These are phyloP conservation scores for Hippocampus comes DNA, from an alignment of 2,113 vertebrate species.

Conservation along the genomic window DNA sequence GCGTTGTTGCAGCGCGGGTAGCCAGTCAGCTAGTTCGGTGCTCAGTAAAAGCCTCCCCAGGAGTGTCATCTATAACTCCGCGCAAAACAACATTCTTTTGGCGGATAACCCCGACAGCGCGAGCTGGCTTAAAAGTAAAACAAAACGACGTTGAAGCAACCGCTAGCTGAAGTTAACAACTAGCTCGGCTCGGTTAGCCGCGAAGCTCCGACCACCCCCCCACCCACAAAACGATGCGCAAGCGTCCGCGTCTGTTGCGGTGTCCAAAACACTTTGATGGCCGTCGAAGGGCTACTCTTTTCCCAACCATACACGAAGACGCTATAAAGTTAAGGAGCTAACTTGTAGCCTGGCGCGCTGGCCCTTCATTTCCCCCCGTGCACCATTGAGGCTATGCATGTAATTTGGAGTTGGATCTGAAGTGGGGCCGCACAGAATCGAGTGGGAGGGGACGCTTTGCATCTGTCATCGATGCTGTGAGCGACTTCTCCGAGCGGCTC, in stretches of 20 bases:
- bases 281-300: slow-evolving; percentile 7
- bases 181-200: slow-evolving; percentile 42
- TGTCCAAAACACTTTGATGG: slow-evolving; percentile 34
- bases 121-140: neutral
- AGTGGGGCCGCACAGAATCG: slow-evolving; percentile 53
- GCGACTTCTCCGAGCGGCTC: neutral
- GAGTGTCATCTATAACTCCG: slow-evolving; percentile 60
- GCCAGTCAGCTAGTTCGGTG: slow-evolving; percentile 62
- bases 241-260: neutral
- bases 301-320: slow-evolving; percentile 10
- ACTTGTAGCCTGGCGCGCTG: slow-evolving; percentile 11
- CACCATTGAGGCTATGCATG: slow-evolving; percentile 74
- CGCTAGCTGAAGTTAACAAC: slow-evolving; percentile 52
- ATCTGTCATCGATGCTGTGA: slow-evolving; percentile 49
- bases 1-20: slow-evolving; percentile 42
- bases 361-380: slow-evolving; percentile 44
- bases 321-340: slow-evolving; percentile 24
- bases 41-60: slow-evolving; percentile 32
- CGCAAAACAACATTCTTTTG: slow-evolving; percentile 29
- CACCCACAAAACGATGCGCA: slow-evolving; percentile 3
- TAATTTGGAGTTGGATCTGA: slow-evolving; percentile 67
- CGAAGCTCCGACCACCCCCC: slow-evolving; percentile 30
- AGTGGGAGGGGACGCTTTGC: slow-evolving; percentile 40
- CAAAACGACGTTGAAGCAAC: slow-evolving; percentile 18
- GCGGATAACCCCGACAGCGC: neutral